Evolutionary conservation across 2,797 vertebrate genomes (phyloP), one percentile per base, ranked within the genome.

Genomic region (Acanthurus tractus): DNA sequence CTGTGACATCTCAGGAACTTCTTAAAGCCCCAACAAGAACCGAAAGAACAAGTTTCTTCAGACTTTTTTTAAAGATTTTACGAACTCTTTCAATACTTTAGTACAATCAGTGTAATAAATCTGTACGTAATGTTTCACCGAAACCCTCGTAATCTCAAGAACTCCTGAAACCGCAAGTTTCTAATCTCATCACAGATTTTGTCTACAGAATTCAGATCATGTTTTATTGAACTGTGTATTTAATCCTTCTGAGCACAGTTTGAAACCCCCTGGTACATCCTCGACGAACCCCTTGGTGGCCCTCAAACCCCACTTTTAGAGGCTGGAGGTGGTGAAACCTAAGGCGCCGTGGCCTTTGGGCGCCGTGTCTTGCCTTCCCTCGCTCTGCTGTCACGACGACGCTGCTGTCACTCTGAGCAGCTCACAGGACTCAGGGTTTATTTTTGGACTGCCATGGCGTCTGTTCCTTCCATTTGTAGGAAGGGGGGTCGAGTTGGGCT

Each of bases 371-470:
- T 42, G 49, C 76, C 57, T 85, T 77, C 40, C 81, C 57, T 85
- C 78, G 44, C 81, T 78, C 80, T 75, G 62, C 87, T 85, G 84
- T 92, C 87, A 82, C 79, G 34, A 42, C 65, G 20, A 54, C 38
- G 7, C 59, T 58, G 70, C 86, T 89, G 85, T 89, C 92, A 89
- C 93, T 91, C 89, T 84, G 88, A 91, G 88, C 87, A 81, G 87
- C 81, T 73, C 78, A 18, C 71, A 75, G 81, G 87, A 77, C 78
- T 92, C 89, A 79, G 84, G 78, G 70, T 93, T 94, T 97, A 98
- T 98, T 98, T 97, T 96, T 96, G 96, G 96, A 93, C 87, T 72
- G 70, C 83, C 92, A 94, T 94, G 93, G 95, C 90, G 94, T 83
- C 90, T 64, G 88, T 90, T 90, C 89, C 95, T 93, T 95, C 91